A percentile compares a stretch with the other conserved stretches of the same genome.
phyloP scores from a whole-genome alignment of 1,140 invertebrate species.

The Aphelenchoides fujianensis region DNA sequence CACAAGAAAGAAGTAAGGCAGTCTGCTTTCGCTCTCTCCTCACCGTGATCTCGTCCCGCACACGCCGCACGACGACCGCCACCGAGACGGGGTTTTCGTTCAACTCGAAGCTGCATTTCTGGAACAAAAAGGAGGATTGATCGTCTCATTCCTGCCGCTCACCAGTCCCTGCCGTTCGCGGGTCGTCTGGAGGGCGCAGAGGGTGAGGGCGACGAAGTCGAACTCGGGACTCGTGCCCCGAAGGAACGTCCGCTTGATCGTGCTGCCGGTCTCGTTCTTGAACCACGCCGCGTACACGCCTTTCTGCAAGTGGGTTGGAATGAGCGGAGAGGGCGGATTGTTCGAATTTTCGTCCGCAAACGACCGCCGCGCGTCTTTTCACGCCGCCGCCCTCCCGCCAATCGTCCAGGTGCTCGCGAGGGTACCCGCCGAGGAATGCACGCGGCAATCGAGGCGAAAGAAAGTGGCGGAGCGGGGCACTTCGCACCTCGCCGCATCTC shows the following conservation, averaged over 20 bases:
- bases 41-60: slow-evolving; percentile 11
- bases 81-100: neutral
- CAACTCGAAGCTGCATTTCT: slow-evolving; percentile 19
- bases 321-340: neutral
- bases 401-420: too few species aligned
- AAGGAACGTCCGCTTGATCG: slow-evolving; percentile 14
- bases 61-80: slow-evolving; percentile 6
- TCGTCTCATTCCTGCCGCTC: too few species aligned
- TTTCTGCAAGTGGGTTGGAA: neutral
- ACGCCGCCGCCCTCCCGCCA: too few species aligned
- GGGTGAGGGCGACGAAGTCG: slow-evolving; percentile 19
- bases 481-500: too few species aligned
- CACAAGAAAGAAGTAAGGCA: neutral
- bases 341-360: neutral
- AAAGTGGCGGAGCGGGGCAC: too few species aligned
- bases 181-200: slow-evolving; percentile 19
- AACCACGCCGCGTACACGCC: slow-evolving; percentile 22
- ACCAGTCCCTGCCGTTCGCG: neutral
- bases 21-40: neutral
- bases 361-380: too few species aligned
- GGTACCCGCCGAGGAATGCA: too few species aligned
- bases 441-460: too few species aligned
- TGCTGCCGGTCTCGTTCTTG: neutral
- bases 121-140: too few species aligned
- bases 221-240: slow-evolving; percentile 18